phyloP scores from a whole-genome alignment of 2,797 vertebrate genomes.

The Enteromius unitaeniatus region DNA sequence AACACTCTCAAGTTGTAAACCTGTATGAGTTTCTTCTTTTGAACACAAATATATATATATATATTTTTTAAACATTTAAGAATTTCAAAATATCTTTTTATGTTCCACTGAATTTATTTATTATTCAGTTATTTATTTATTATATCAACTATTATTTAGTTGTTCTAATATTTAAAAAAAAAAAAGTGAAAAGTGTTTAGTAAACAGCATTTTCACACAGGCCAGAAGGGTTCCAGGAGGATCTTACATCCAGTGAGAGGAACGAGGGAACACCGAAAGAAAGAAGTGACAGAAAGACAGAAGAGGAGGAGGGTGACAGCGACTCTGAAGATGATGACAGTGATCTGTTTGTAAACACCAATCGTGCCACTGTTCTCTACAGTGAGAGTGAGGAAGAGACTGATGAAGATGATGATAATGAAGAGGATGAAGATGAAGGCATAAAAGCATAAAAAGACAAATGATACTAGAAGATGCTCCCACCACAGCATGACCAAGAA shows the following conservation, averaged over 20 bases:
- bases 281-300: constrained; percentile 28
- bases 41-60: neutral
- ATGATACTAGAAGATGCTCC: constrained; percentile 56
- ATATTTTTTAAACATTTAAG: neutral
- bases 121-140: neutral
- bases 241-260: constrained; percentile 57
- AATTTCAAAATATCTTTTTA: neutral
- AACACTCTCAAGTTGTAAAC: neutral
- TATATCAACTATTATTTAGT: too few relatives aligned
- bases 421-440: constrained; percentile 65
- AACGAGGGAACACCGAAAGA: constrained; percentile 49
- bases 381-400: constrained; percentile 81
- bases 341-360: constrained; percentile 92
- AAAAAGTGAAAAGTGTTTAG: neutral
- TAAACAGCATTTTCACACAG: constrained; percentile 65
- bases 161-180: neutral
- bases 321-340: constrained; percentile 84
- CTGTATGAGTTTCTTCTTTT: neutral
- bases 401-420: constrained; percentile 44
- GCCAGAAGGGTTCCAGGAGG: constrained; percentile 79
- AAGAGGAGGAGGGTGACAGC: constrained; percentile 67
- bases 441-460: constrained; percentile 51
- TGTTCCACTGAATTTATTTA: neutral
- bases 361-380: constrained; percentile 82
- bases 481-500: constrained; percentile 26